Evolutionary conservation across 2,888 invertebrate species (phyloP), one percentile per base, ranked within the genome.

Genomic region (Amitus sp.): DNA sequence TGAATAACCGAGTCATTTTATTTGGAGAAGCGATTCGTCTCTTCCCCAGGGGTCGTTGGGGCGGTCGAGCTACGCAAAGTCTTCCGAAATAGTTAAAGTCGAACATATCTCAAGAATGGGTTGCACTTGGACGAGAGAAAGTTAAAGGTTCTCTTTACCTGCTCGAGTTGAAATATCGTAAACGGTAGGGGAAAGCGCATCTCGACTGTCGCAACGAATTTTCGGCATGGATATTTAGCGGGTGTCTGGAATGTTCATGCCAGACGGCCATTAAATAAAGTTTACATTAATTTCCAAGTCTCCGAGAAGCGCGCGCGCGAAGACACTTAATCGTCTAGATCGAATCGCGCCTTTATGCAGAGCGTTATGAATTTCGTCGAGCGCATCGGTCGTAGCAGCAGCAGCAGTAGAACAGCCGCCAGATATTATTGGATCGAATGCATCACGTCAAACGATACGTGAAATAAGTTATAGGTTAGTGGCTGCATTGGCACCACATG

Each of bases 341-440:
- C 75, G 73, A 75, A 76, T 75, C 73, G 74, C 68, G 69, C 64
- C 27, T 65, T 65, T 65, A 67, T 63, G 51, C 53, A 49, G 51
- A 17, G 64, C 57, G 70, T 76, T 76, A 76, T 76, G 74, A 76
- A 74, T 75, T 72, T 58, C 68, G 70, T 68, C 65, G 70, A 61
- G 56, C 62, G 60, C 60, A 50, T 59, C 62, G 65, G 66, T 61
- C 27, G 66, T 62, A 61, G 61, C 69, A 62, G 65, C 64, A 55
- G 69, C n/a, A 61, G 61, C 69, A 62, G 65, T 63, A 55, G 69
- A n/a, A n/a, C n/a, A n/a, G n/a, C n/a, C n/a, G n/a, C 62, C 71
- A 75, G 81, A 80, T 82, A 82, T 82, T 82, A 82, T 82, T 82
- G 82, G 82, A 81, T 82, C 82, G 82, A 82, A 82, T 82, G 81